A percentile compares a stretch with the other conserved stretches of the same genome.
These are phyloP conservation scores for Thysanoteuthis rhombus DNA, from an alignment of 2,888 invertebrate species.

Conservation along the genomic window DNA sequence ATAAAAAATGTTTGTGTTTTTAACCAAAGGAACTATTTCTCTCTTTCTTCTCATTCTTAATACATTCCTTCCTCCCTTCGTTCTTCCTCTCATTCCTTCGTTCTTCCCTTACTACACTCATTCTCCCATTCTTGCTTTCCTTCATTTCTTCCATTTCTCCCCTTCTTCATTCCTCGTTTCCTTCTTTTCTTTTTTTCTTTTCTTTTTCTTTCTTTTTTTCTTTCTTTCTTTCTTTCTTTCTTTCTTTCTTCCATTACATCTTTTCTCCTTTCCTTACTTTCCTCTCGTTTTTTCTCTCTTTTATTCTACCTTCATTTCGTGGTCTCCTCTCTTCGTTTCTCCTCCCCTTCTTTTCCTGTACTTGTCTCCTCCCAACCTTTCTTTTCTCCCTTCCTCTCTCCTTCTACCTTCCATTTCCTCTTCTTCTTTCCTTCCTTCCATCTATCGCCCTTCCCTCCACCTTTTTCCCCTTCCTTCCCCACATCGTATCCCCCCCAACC, in stretches of 20 bases:
- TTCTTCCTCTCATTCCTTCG: too few species aligned
- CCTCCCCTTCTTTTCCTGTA: not conserved
- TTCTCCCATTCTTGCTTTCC: not conserved
- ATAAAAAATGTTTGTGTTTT: too few species aligned
- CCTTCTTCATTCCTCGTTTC: not conserved
- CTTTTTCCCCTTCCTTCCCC: not conserved
- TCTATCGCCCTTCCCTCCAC: too few species aligned
- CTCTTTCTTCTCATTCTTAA: not conserved
- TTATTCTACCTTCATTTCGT: not conserved
- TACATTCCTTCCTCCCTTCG: too few species aligned
- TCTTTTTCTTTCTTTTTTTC: not conserved
- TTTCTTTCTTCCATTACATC: not conserved
- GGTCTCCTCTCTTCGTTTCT: not conserved
- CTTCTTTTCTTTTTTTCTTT: not conserved
- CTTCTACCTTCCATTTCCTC: not conserved
- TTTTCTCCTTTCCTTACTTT: not conserved
- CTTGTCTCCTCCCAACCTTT: rapidly evolving
- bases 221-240: not conserved
- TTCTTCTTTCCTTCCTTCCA: not conserved
- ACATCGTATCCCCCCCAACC: not conserved
- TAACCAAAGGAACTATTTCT: too few species aligned
- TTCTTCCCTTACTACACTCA: too few species aligned
- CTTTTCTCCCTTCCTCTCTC: not conserved
- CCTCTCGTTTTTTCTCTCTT: not conserved
- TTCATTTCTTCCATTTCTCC: not conserved